Evolutionary conservation across 2,797 vertebrate species (phyloP).

Genomic region (Pyrocephalus nanus): DNA sequence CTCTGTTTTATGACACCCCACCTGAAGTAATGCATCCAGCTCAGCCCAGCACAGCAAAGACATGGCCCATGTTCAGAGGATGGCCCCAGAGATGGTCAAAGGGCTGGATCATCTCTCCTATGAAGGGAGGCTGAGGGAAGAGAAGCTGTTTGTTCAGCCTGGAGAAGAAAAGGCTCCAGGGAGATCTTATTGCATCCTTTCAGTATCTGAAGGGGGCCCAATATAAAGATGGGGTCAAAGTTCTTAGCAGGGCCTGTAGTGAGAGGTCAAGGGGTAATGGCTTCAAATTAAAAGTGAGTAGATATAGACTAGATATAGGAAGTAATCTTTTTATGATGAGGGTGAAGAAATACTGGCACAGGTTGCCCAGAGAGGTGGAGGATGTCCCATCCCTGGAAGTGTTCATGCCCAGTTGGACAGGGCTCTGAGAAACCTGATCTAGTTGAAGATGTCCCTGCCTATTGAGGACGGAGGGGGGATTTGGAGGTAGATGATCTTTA

Average conservation of each 20-base stretch:
- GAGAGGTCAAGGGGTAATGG: background rate
- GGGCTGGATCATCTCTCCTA: background rate
- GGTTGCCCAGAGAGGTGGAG: background rate
- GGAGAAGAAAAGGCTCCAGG: background rate
- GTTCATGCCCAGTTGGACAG: background rate
- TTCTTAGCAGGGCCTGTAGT: background rate
- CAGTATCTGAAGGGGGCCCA: fast-evolving
- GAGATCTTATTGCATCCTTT: background rate
- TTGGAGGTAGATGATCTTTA: background rate
- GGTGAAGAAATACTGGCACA: background rate
- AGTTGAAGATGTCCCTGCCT: background rate
- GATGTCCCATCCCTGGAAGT: background rate
- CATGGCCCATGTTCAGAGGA: background rate
- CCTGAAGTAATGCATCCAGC: background rate
- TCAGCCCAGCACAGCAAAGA: background rate
- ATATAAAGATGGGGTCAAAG: background rate
- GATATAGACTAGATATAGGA: background rate
- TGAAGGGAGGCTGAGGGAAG: background rate
- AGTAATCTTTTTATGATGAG: background rate
- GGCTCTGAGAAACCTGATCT: background rate
- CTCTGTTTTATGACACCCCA: background rate
- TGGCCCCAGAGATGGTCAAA: background rate
- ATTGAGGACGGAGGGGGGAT: fast-evolving
- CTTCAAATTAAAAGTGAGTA: background rate
- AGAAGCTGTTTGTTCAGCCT: background rate